Conservation (phyloP, 2,888 invertebrate species). For the Beris morrisii region DNA sequence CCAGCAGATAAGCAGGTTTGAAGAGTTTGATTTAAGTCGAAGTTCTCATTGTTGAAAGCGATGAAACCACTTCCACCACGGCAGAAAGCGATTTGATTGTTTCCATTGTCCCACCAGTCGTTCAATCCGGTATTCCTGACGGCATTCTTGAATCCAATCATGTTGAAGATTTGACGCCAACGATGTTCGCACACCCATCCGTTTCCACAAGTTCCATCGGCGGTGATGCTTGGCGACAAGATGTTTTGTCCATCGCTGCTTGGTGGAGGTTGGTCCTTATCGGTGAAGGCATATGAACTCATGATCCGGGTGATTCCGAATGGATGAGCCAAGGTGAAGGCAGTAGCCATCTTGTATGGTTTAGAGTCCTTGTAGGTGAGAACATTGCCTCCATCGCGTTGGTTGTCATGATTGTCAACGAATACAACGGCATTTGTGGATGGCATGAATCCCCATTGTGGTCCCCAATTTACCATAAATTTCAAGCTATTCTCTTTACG, state of each 20-base stretch:
- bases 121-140: constrained; percentile 62
- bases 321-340: constrained; percentile 85
- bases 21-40: constrained; percentile 61
- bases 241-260: constrained; percentile 63
- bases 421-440: constrained; percentile 70
- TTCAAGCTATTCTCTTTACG: constrained; percentile 64
- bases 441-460: constrained; percentile 67
- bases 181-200: constrained; percentile 86
- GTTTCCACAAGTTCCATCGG: constrained; percentile 66
- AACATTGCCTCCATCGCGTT: constrained; percentile 69
- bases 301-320: constrained; percentile 79
- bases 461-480: constrained; percentile 67
- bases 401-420: constrained; percentile 91
- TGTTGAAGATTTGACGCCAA: constrained; percentile 78
- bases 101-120: constrained; percentile 81
- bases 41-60: constrained; percentile 71
- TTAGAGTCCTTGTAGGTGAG: constrained; percentile 69
- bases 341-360: constrained; percentile 77
- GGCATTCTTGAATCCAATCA: constrained; percentile 76
- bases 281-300: constrained; percentile 77
- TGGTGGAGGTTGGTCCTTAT: constrained; percentile 70
- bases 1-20: constrained; percentile 75
- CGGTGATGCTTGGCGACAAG: constrained; percentile 66
- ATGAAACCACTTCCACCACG: constrained; percentile 76
- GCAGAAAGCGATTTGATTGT: constrained; percentile 83